phyloP scores from a whole-genome alignment of 2,113 vertebrate genomes.

The Malurus cyaneus region DNA sequence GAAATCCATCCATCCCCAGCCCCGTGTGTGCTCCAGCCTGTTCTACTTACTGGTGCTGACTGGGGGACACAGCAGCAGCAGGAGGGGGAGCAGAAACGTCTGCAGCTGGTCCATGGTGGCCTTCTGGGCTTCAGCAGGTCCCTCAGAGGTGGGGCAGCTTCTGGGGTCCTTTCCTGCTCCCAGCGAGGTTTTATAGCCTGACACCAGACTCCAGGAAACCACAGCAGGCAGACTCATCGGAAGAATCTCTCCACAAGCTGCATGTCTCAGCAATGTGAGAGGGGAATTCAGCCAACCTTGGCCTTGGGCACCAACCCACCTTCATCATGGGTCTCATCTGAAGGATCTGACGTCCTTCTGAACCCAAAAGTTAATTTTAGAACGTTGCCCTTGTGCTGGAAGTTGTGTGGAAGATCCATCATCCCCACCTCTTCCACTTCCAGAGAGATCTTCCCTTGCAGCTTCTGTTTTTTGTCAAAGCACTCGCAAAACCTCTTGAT shows the following conservation, averaged over 20 bases:
- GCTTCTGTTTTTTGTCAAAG: background rate
- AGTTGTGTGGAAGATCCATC: background rate
- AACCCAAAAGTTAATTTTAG: background rate
- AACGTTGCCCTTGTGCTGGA: background rate
- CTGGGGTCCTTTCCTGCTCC: background rate
- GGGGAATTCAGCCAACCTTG: conserved; percentile 5
- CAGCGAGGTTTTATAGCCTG: conserved; percentile 47
- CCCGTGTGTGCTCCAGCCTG: rapidly evolving
- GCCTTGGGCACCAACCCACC: background rate
- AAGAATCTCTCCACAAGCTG: background rate
- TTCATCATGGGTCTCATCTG: background rate
- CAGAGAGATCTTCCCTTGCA: background rate
- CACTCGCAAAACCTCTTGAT: background rate
- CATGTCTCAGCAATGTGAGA: background rate
- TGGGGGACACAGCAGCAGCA: background rate
- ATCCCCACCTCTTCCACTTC: background rate
- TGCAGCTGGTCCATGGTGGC: background rate
- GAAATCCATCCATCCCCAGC: background rate
- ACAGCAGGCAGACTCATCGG: conserved; percentile 4
- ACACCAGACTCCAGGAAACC: conserved; percentile 61
- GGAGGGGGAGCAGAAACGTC: background rate
- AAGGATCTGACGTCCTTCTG: background rate
- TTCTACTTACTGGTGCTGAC: conserved; percentile 2
- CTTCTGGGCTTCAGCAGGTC: background rate
- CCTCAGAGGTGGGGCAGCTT: background rate